Evolutionary conservation across 2,888 invertebrate genomes (phyloP).

Genomic region (Pachymerium ferrugineum): DNA sequence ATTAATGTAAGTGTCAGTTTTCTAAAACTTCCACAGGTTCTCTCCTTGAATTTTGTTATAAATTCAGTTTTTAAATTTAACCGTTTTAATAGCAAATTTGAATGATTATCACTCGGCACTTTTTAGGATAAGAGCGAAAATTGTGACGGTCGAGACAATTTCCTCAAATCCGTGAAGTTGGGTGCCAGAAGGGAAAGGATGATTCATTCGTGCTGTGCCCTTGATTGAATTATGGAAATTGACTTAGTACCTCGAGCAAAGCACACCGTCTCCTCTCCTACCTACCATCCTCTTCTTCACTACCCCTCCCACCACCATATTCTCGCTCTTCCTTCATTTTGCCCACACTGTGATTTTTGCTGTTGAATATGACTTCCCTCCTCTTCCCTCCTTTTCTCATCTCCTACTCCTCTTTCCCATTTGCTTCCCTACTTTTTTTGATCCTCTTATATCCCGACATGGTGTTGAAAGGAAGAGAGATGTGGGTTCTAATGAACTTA

Average conservation of each 20-base stretch:
- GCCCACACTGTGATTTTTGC: background rate
- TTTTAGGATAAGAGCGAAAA: background rate
- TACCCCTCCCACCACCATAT: background rate
- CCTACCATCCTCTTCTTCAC: background rate
- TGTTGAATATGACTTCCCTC: conserved; percentile 6
- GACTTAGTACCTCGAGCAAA: conserved; percentile 28
- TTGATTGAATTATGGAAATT: conserved; percentile 29
- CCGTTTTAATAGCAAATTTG: background rate
- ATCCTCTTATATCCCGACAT: conserved; percentile 18
- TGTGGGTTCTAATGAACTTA: conserved; percentile 15
- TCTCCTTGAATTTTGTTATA: too few species aligned
- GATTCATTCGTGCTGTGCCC: conserved; percentile 20
- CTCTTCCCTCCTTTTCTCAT: background rate
- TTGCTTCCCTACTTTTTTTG: conserved; percentile 1
- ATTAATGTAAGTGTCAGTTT: too few species aligned
- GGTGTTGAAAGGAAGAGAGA: background rate
- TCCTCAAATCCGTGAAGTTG: conserved; percentile 23
- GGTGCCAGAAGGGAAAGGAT: conserved; percentile 21
- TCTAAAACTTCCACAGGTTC: too few species aligned
- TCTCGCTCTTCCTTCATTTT: background rate
- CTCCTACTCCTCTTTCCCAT: background rate
- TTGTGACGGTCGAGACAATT: conserved; percentile 23
- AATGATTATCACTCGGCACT: background rate
- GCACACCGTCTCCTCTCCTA: conserved; percentile 11
- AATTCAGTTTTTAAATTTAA: background rate